Conservation (phyloP, 2,797 vertebrate species). For the Lindbergichthys nudifrons region DNA sequence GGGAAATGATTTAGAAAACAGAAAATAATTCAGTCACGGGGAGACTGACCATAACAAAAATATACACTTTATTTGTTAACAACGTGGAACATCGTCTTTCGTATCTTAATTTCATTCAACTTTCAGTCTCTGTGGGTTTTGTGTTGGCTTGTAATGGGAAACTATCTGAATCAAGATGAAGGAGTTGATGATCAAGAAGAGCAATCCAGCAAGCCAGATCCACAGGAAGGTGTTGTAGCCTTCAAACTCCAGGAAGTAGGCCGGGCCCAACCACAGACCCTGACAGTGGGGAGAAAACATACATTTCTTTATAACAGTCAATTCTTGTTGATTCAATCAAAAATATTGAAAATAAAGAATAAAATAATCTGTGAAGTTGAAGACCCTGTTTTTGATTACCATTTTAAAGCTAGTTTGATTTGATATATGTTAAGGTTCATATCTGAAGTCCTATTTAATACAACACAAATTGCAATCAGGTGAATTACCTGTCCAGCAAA, state of each 20-base stretch:
- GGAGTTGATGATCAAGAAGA: constrained; percentile 92
- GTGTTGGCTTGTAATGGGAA: constrained; percentile 83
- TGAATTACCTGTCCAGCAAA: constrained; percentile 88
- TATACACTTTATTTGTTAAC: constrained; percentile 21
- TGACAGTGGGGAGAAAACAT: constrained; percentile 54
- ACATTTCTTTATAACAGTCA: neutral
- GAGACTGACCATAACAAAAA: constrained; percentile 19
- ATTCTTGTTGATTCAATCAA: neutral
- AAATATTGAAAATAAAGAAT: neutral
- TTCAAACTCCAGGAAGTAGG: constrained; percentile 93
- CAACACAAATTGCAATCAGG: neutral
- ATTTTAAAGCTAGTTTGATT: too few relatives aligned
- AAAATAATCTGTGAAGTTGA: too few relatives aligned
- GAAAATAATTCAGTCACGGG: neutral
- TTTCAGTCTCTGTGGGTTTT: constrained; percentile 53
- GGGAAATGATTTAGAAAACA: constrained; percentile 2
- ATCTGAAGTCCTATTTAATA: neutral
- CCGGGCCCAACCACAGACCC: constrained; percentile 91
- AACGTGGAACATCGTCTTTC: neutral
- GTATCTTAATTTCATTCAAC: constrained; percentile 39
- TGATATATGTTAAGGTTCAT: too few relatives aligned
- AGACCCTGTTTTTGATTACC: too few relatives aligned
- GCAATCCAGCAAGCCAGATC: constrained; percentile 91
- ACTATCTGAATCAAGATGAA: constrained; percentile 90
- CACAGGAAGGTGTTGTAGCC: constrained; percentile 90